Evolutionary conservation across 2,888 invertebrate genomes (phyloP), one percentile per base, ranked within the genome.

Genomic region (Dryobotodes eremita): DNA sequence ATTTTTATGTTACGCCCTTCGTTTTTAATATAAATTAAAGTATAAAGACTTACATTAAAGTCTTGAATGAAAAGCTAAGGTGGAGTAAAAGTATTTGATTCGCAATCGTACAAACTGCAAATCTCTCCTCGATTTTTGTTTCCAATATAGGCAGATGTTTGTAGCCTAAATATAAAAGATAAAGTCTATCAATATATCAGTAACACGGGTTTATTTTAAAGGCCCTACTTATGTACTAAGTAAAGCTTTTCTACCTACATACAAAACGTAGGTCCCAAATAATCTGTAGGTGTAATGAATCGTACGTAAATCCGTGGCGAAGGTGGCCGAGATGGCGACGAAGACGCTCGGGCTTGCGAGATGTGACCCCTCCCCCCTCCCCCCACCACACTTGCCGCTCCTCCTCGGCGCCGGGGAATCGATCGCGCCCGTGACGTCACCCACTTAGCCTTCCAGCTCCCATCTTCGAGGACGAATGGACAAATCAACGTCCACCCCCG

Each of bases 351-450:
- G 86, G 85, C 77, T 85, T 74, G 81, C 85, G 90, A 89, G 91
- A 89, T 91, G 90, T 89, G 90, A 89, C 88, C 46, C 86, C 82
- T 71, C 74, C 82, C 85, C 61, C 62, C 69, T 2, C 80, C 82
- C 85, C 83, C 84, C 82, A 81, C 83, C 85, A 50, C 46, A 8
- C 64, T 53, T 26, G 48, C 77, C 82, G 68, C 84, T 85, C 82
- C 82, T 74, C 79, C 71, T 77, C 82, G 87, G 88, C 86, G 89
- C 81, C 88, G 88, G 46, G 26, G 76, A 83, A 95, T 95, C 95
- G 96, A 96, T 96, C 93, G 92, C 86, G 83, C 92, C 94, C 86
- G 94, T 96, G 96, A 96, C 96, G 96, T 96, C 96, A 96, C 93
- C 92, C 90, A 93, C 94, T 95, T 93, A 94, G 94, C 94, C 94